Conservation (phyloP, 2,797 vertebrate species). For the Cossypha polioptera region DNA sequence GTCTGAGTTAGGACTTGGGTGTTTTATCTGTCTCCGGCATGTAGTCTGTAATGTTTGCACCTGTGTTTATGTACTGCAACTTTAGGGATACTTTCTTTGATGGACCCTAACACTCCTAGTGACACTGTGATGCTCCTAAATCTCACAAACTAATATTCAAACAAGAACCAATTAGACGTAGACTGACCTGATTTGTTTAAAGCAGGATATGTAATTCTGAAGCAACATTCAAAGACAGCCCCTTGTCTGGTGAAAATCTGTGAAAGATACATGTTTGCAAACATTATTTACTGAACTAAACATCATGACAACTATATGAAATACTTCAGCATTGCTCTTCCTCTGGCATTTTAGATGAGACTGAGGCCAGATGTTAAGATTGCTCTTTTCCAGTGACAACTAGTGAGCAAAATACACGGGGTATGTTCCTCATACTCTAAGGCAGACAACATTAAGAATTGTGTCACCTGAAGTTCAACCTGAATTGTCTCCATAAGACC, state of each 20-base stretch:
- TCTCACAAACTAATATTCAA: background rate
- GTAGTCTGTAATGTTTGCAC: background rate
- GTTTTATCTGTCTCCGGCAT: background rate
- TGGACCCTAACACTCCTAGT: background rate
- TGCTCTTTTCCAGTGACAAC: background rate
- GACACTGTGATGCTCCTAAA: background rate
- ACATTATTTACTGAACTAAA: background rate
- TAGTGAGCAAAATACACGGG: background rate
- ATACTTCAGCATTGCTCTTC: background rate
- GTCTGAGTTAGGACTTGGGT: background rate
- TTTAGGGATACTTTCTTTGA: background rate
- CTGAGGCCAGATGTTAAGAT: background rate
- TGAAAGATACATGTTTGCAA: accelerated
- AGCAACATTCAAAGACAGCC: background rate
- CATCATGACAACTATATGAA: background rate
- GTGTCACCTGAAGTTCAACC: background rate
- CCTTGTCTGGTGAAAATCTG: background rate
- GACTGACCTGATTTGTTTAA: background rate
- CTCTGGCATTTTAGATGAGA: background rate
- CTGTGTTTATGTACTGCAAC: background rate
- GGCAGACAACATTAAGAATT: background rate
- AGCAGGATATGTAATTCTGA: background rate
- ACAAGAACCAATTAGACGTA: background rate
- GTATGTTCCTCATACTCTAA: background rate
- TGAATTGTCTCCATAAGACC: background rate